These are phyloP conservation scores for Lindbergichthys nudifrons DNA, from an alignment of 2,797 vertebrate genomes.

Conservation along the genomic window DNA sequence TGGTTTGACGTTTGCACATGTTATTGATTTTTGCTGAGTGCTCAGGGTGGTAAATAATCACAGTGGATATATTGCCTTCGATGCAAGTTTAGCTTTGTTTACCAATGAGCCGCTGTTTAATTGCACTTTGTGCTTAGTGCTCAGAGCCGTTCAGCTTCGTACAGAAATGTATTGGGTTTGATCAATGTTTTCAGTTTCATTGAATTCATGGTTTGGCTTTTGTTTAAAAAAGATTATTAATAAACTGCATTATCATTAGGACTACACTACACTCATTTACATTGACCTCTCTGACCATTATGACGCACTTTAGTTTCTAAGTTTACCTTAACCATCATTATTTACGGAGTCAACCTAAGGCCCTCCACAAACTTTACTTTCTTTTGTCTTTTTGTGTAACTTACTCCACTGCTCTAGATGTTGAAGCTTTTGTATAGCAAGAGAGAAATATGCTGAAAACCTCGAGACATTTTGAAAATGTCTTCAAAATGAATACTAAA, in stretches of 20 bases:
- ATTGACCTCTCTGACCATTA: not conserved
- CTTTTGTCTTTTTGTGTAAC: too few relatives aligned
- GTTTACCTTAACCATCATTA: not conserved
- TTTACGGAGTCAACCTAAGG: not conserved
- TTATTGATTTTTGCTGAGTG: slow-evolving; percentile 81
- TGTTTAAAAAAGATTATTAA: slow-evolving; percentile 45
- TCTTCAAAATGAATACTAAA: not conserved
- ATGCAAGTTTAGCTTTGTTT: slow-evolving; percentile 79
- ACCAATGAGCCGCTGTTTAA: slow-evolving; percentile 71
- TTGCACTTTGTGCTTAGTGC: slow-evolving; percentile 70
- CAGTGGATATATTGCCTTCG: slow-evolving; percentile 72
- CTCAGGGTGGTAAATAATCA: slow-evolving; percentile 79
- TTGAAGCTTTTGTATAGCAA: too few relatives aligned
- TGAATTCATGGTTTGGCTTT: slow-evolving; percentile 40
- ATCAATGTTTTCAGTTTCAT: slow-evolving; percentile 43
- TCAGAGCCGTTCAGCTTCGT: slow-evolving; percentile 43
- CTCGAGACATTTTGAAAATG: not conserved
- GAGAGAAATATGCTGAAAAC: too few relatives aligned
- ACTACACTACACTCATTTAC: slow-evolving; percentile 5
- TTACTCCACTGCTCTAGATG: too few relatives aligned
- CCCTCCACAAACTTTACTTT: not conserved
- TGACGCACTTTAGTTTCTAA: not conserved
- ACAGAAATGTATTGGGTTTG: slow-evolving; percentile 58
- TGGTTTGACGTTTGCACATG: slow-evolving; percentile 79
- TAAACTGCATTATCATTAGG: slow-evolving; percentile 27